Conservation (phyloP, 2,888 invertebrate genomes). For the Tyria jacobaeae region DNA sequence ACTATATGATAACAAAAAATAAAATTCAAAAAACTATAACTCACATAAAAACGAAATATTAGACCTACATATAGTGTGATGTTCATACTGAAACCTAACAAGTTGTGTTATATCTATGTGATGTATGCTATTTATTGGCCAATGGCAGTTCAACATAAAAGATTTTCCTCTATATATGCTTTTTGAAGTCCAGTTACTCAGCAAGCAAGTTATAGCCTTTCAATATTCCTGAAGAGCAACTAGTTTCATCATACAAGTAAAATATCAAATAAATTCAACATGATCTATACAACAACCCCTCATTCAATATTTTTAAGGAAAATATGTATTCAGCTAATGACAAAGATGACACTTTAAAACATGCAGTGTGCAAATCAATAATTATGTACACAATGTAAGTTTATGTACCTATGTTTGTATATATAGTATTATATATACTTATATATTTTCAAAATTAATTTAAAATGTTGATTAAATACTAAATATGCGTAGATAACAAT, state of each 20-base stretch:
- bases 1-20: conserved; percentile 43
- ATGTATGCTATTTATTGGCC: conserved; percentile 32
- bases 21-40: conserved; percentile 36
- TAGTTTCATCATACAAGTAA: conserved; percentile 51
- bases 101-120: conserved; percentile 30
- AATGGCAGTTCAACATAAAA: conserved; percentile 31
- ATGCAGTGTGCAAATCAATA: conserved; percentile 78
- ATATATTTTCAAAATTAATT: conserved; percentile 75
- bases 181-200: conserved; percentile 27
- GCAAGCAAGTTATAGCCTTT: conserved; percentile 32
- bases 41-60: conserved; percentile 29
- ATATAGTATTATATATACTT: conserved; percentile 49
- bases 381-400: conserved; percentile 75
- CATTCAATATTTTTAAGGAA: conserved; percentile 55
- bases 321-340: conserved; percentile 57
- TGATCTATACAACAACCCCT: conserved; percentile 61
- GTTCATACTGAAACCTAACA: conserved; percentile 30
- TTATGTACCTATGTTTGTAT: conserved; percentile 64
- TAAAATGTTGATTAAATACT: conserved; percentile 83
- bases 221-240: conserved; percentile 52
- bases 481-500: conserved; percentile 85
- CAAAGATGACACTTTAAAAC: conserved; percentile 69
- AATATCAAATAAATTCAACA: conserved; percentile 58
- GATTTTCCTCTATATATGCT: conserved; percentile 35
- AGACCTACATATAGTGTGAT: conserved; percentile 44